Conservation (phyloP, 64 coral and sea anemone genomes). For the Stylophora pistillata region DNA sequence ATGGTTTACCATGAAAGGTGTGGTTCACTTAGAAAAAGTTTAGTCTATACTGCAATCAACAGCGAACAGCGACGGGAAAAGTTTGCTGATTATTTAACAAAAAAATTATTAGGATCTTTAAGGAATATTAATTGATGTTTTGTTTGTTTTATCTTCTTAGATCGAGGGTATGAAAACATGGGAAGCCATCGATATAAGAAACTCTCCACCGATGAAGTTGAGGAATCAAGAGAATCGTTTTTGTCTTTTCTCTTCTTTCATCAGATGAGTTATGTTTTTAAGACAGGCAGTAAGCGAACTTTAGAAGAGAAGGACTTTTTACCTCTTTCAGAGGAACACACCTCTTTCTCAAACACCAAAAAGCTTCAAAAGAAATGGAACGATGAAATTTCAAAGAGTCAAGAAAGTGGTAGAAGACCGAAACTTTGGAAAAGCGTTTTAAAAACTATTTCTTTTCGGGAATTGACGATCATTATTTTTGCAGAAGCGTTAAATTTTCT, state of each 20-base stretch:
- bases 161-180: no score
- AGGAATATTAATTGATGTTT: no score
- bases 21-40: no score
- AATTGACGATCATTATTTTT: background rate
- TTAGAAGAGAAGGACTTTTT: conserved; percentile 60
- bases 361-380: background rate
- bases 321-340: conserved; percentile 16
- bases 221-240: conserved; percentile 5
- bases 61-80: no score
- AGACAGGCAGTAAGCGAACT: conserved; percentile 61
- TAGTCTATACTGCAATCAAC: no score
- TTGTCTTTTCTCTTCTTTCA: conserved; percentile 47
- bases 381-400: background rate
- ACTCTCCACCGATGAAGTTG: no score
- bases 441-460: background rate
- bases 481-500: background rate
- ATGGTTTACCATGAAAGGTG: no score
- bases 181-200: no score
- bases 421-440: background rate
- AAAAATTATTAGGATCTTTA: no score
- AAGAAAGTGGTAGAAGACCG: background rate
- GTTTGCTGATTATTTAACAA: no score
- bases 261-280: conserved; percentile 64
- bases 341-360: conserved; percentile 7
- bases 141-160: no score